Evolutionary conservation across 2,797 vertebrate species (phyloP).

Genomic region (Columba guinea): DNA sequence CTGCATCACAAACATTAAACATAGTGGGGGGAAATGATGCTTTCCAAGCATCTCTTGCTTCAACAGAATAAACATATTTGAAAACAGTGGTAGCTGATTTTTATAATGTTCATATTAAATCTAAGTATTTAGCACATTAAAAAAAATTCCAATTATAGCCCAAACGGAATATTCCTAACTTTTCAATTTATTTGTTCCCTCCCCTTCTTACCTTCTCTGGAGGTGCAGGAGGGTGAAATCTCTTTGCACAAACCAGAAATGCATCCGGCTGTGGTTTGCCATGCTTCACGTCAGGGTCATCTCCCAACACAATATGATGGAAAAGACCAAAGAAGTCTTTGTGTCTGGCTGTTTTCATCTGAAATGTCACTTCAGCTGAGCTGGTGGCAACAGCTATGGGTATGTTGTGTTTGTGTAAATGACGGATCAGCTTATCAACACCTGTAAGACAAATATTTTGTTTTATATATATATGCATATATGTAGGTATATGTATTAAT

Average conservation of each 20-base stretch:
- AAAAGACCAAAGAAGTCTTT: constrained; percentile 85
- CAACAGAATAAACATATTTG: not conserved
- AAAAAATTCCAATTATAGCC: not conserved
- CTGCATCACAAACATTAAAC: not conserved
- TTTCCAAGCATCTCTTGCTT: not conserved
- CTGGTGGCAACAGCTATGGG: constrained; percentile 89
- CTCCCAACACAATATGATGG: constrained; percentile 86
- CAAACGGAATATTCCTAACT: not conserved
- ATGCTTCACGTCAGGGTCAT: constrained; percentile 85
- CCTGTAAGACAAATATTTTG: constrained; percentile 73
- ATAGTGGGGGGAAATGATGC: not conserved
- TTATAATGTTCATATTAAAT: not conserved
- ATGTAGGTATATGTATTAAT: not conserved
- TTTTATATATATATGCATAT: not conserved
- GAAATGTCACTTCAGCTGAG: constrained; percentile 78
- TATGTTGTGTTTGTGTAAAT: constrained; percentile 81
- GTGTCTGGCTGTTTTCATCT: constrained; percentile 84
- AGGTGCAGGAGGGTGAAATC: constrained; percentile 80
- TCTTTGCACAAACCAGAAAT: constrained; percentile 85
- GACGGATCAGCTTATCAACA: constrained; percentile 83
- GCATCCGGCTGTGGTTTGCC: constrained; percentile 87
- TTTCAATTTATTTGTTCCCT: not conserved
- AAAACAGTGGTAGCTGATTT: not conserved
- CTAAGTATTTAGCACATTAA: not conserved
- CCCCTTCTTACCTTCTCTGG: constrained; percentile 77